Evolutionary conservation across 2,797 vertebrate genomes (phyloP).

Genomic region (Cygnus olor): DNA sequence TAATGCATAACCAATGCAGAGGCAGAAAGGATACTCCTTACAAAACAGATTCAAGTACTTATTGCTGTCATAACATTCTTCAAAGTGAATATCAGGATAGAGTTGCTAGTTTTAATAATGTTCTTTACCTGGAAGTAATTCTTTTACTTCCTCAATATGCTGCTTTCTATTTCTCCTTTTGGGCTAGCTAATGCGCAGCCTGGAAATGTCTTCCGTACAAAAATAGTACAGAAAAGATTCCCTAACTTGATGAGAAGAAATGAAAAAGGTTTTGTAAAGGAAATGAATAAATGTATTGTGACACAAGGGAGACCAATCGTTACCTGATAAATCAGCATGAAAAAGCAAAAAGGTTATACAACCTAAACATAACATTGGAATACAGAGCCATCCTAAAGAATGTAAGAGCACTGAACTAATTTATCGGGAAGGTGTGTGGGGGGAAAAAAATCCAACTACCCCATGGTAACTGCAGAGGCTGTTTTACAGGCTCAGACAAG

Average conservation of each 20-base stretch:
- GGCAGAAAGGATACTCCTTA: neutral
- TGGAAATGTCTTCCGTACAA: neutral
- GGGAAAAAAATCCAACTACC: neutral
- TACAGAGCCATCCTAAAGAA: neutral
- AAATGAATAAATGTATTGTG: neutral
- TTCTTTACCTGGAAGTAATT: neutral
- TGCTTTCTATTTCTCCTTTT: neutral
- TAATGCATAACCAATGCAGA: neutral
- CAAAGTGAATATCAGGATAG: neutral
- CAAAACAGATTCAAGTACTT: neutral
- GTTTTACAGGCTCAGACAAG: neutral
- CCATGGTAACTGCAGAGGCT: neutral
- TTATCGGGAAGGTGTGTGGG: neutral
- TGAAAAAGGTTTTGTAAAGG: neutral
- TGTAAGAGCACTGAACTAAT: neutral
- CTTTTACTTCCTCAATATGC: neutral
- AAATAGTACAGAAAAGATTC: neutral
- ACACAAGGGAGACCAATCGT: neutral
- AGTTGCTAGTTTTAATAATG: neutral
- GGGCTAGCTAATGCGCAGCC: neutral
- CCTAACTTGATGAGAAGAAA: neutral
- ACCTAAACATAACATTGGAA: neutral
- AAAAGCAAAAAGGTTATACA: neutral
- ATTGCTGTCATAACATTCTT: neutral
- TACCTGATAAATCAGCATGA: neutral